These are phyloP conservation scores for Ictalurus punctatus DNA, from an alignment of 2,113 vertebrate species.

Conservation along the genomic window DNA sequence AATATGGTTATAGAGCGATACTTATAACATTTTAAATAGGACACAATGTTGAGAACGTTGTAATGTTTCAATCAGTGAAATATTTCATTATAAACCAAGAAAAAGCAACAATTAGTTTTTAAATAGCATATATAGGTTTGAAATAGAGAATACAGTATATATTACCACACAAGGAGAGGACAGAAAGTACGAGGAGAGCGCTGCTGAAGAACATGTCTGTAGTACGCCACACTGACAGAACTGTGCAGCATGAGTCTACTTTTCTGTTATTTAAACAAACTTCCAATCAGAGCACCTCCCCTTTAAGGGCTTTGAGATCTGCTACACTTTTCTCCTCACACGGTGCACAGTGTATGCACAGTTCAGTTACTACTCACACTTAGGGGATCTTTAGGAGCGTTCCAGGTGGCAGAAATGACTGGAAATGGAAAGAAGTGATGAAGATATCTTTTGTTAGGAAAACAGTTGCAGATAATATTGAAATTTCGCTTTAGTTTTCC, in stretches of 20 bases:
- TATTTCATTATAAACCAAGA: neutral
- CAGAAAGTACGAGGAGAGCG: constrained; percentile 11
- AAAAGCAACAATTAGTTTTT: neutral
- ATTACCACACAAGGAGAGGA: constrained; percentile 24
- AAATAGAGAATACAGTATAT: neutral
- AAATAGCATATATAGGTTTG: neutral
- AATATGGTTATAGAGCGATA: neutral
- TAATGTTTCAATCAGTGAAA: neutral
- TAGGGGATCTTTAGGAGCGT: neutral
- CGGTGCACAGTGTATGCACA: neutral
- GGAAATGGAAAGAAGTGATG: neutral
- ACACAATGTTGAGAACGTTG: neutral
- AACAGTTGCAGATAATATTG: neutral
- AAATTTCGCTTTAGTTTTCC: neutral
- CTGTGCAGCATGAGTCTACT: neutral
- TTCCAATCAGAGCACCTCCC: neutral
- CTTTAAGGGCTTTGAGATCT: neutral
- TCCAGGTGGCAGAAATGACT: neutral
- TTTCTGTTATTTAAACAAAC: neutral
- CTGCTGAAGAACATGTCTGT: constrained; percentile 26
- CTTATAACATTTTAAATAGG: neutral
- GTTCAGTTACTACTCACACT: neutral
- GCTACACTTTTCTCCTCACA: neutral
- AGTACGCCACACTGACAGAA: neutral
- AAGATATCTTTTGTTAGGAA: neutral